These are phyloP conservation scores for Poeciliopsis occidentalis DNA, from an alignment of 2,113 vertebrate genomes.

Conservation along the genomic window DNA sequence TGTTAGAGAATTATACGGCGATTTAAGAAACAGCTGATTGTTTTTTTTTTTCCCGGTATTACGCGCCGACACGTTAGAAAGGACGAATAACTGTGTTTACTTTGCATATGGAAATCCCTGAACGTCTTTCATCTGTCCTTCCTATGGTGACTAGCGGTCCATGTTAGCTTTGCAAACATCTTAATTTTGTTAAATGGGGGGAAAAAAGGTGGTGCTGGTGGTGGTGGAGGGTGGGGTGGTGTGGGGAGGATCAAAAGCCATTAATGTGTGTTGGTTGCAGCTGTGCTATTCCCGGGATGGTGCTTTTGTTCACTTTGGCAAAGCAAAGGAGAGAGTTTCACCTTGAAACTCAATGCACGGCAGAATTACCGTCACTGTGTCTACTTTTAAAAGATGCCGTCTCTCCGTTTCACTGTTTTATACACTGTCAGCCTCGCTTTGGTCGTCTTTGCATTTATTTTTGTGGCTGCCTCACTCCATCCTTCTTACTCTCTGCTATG, in stretches of 20 bases:
- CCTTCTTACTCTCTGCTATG: conserved; percentile 51
- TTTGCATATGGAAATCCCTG: conserved; percentile 69
- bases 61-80: conserved; percentile 46
- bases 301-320: conserved; percentile 80
- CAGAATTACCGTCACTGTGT: conserved; percentile 76
- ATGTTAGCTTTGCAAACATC: conserved; percentile 82
- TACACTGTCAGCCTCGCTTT: conserved; percentile 55
- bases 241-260: conserved; percentile 78
- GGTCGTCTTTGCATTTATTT: conserved; percentile 54
- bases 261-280: conserved; percentile 78
- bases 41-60: conserved; percentile 70
- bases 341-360: conserved; percentile 78
- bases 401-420: conserved; percentile 39
- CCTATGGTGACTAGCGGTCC: conserved; percentile 71
- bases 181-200: conserved; percentile 83
- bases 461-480: conserved; percentile 52
- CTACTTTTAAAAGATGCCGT: conserved; percentile 63
- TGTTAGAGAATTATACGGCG: conserved; percentile 66
- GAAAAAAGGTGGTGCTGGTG: conserved; percentile 39
- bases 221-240: no score
- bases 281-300: conserved; percentile 77
- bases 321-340: conserved; percentile 75
- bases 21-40: conserved; percentile 59
- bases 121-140: conserved; percentile 80
- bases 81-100: conserved; percentile 70